phyloP scores from a whole-genome alignment of 2,888 invertebrate genomes.

The Chloromyia formosa region DNA sequence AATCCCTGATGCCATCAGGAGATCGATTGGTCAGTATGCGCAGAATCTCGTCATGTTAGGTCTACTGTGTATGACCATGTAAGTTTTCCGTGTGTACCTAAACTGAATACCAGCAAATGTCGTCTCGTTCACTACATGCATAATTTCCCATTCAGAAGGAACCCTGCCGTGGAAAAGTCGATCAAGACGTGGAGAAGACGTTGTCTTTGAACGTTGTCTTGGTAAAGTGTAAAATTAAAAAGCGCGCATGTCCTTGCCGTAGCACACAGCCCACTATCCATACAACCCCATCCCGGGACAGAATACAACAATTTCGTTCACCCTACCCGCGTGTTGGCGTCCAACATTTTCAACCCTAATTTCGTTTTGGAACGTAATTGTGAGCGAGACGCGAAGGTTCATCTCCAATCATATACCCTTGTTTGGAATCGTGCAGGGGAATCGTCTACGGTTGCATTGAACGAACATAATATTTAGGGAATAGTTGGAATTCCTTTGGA shows the following conservation, averaged over 20 bases:
- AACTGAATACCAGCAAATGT: conserved; percentile 1
- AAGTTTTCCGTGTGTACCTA: conserved; percentile 10
- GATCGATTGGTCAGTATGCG: conserved; percentile 42
- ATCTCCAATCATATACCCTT: too few relatives aligned
- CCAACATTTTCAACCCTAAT: conserved; percentile 1
- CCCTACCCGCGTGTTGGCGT: not conserved
- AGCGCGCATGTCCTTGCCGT: conserved; percentile 39
- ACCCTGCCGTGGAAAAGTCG: conserved; percentile 26
- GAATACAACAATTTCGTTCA: conserved; percentile 7
- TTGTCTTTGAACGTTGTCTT: conserved; percentile 26
- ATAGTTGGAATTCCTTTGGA: conserved; percentile 12
- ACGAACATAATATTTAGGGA: conserved; percentile 20
- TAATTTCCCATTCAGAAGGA: not conserved
- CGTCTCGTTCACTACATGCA: conserved; percentile 1
- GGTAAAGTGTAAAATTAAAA: conserved; percentile 32
- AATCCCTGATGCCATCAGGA: conserved; percentile 43
- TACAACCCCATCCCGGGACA: conserved; percentile 36
- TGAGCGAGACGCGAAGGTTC: not conserved
- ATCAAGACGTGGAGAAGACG: conserved; percentile 14
- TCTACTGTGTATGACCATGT: conserved; percentile 7
- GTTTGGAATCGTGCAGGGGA: conserved; percentile 2
- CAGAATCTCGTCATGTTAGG: conserved; percentile 21
- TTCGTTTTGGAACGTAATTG: conserved; percentile 14
- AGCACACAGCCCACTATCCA: not conserved
- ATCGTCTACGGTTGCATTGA: conserved; percentile 12